Evolutionary conservation across 2,113 vertebrate genomes (phyloP).

Genomic region (Psammodynastes pulverulentus): DNA sequence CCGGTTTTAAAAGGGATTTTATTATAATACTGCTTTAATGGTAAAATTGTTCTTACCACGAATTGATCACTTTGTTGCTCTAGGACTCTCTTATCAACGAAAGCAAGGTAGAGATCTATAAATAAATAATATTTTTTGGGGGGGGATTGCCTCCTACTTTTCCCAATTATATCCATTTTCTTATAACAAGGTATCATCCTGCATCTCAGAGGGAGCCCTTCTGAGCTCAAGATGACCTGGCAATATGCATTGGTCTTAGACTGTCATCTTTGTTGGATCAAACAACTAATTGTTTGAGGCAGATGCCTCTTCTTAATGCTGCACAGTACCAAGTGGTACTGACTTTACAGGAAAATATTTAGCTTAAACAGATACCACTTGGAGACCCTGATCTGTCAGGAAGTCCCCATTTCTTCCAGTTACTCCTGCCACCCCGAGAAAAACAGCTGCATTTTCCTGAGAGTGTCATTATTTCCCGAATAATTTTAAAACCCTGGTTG

Average conservation of each 20-base stretch:
- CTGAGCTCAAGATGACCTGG: neutral
- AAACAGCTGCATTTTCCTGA: neutral
- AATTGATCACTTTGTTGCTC: neutral
- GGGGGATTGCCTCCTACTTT: neutral
- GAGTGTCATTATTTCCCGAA: constrained; percentile 61
- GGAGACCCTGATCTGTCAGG: neutral
- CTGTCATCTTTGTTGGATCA: constrained; percentile 6
- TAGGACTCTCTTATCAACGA: neutral
- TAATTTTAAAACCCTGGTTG: constrained; percentile 64
- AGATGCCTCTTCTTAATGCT: neutral
- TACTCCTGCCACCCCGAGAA: neutral
- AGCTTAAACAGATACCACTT: neutral
- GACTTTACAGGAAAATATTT: rapidly evolving
- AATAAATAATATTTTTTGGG: neutral
- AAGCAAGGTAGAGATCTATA: neutral
- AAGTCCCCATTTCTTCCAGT: neutral
- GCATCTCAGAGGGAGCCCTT: neutral
- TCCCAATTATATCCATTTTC: neutral
- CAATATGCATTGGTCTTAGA: neutral
- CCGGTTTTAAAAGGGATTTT: neutral
- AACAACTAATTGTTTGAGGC: constrained; percentile 20
- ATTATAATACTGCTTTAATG: neutral
- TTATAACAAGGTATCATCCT: neutral
- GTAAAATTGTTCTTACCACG: neutral
- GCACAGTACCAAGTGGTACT: neutral